A percentile compares a stretch with the other conserved stretches of the same genome.
Evolutionary conservation across 1,140 invertebrate genomes (phyloP).

Genomic region (Halictus rubicundus): DNA sequence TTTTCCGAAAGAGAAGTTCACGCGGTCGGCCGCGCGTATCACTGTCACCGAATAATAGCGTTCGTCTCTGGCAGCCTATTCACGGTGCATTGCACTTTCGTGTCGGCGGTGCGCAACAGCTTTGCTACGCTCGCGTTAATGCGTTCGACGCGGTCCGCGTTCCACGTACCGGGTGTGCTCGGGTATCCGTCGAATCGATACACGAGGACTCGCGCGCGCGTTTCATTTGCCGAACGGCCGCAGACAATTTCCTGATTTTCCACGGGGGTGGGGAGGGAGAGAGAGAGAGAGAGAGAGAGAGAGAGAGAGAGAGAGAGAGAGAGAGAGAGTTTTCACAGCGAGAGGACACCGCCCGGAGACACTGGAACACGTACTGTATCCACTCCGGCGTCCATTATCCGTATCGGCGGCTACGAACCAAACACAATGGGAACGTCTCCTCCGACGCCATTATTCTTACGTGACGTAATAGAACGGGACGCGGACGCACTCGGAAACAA

Average conservation of each 20-base stretch:
- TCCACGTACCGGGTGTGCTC: background rate
- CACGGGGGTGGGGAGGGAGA: no score
- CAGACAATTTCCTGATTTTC: background rate
- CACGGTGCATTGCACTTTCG: constrained; percentile 63
- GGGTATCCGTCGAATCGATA: no score
- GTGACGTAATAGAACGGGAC: constrained; percentile 23
- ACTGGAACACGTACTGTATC: background rate
- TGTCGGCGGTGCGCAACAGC: background rate
- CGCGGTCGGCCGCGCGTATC: constrained; percentile 25
- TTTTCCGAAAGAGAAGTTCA: constrained; percentile 9
- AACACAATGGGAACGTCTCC: background rate
- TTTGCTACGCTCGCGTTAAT: constrained; percentile 15
- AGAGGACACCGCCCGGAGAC: background rate
- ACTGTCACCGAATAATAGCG: constrained; percentile 53
- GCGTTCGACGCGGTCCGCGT: background rate
- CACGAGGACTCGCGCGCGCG: no score
- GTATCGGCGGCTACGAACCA: background rate
- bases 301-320: no score
- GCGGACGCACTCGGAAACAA: background rate
- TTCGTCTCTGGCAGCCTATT: constrained; percentile 60
- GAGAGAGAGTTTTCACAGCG: background rate
- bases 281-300: no score
- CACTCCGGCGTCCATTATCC: background rate
- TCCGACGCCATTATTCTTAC: background rate
- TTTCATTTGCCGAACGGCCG: no score